phyloP scores from a whole-genome alignment of 2,113 vertebrate species.

The Amphiprion percula region DNA sequence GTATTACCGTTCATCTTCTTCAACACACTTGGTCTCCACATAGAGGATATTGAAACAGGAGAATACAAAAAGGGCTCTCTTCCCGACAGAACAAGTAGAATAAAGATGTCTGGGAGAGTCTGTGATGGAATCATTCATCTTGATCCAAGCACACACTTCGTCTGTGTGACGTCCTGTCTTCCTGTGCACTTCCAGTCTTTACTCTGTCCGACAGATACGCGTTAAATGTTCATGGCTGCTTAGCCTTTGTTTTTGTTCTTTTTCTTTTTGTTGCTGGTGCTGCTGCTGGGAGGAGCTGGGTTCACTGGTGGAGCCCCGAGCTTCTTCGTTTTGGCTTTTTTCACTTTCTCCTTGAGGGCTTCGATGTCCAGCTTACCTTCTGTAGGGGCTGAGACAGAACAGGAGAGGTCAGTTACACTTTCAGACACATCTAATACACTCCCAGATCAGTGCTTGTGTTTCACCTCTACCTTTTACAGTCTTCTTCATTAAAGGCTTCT shows the following conservation, averaged over 20 bases:
- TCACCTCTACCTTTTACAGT: slow-evolving; percentile 86
- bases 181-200: slow-evolving; percentile 11
- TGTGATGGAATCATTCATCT: not conserved
- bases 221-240: not conserved
- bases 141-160: not conserved
- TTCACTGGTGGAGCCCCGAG: slow-evolving; percentile 91
- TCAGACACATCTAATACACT: not conserved
- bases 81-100: not conserved
- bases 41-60: too few species aligned
- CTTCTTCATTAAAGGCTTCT: slow-evolving; percentile 89
- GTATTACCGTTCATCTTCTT: too few species aligned
- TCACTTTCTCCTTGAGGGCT: slow-evolving; percentile 94
- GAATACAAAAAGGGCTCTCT: not conserved
- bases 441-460: not conserved
- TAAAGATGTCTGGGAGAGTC: slow-evolving; percentile 4
- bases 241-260: slow-evolving; percentile 78
- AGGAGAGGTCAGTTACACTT: not conserved
- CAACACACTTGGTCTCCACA: not conserved
- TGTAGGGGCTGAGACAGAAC: slow-evolving; percentile 79
- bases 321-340: slow-evolving; percentile 94
- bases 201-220: not conserved
- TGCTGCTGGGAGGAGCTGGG: slow-evolving; percentile 82
- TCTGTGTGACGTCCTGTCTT: not conserved
- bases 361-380: slow-evolving; percentile 93
- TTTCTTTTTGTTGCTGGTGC: slow-evolving; percentile 85